A percentile compares a stretch with the other conserved stretches of the same genome.
These are phyloP conservation scores for Melikaiella ostensackeni DNA, from an alignment of 2,888 invertebrate genomes.

Conservation along the genomic window DNA sequence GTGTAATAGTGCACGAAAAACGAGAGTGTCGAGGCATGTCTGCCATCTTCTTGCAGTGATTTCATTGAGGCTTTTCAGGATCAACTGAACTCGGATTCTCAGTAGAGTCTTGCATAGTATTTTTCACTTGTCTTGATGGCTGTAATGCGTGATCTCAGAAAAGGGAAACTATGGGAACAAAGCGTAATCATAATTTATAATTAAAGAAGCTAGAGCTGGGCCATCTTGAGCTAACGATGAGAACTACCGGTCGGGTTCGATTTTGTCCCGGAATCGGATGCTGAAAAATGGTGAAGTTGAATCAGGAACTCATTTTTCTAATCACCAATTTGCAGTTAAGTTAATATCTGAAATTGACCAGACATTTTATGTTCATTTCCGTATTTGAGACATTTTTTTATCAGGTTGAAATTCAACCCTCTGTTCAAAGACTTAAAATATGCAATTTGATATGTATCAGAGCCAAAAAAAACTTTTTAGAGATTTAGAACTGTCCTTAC, in stretches of 20 bases:
- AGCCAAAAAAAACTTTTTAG: neutral
- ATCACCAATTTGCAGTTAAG: neutral
- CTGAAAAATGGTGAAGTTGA: slow-evolving; percentile 3
- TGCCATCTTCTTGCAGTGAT: slow-evolving; percentile 8
- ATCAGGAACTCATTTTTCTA: slow-evolving; percentile 17
- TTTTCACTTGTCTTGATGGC: neutral
- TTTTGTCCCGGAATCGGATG: slow-evolving; percentile 6
- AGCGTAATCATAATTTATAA: slow-evolving; percentile 38
- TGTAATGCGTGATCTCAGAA: slow-evolving; percentile 4
- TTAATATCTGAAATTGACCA: neutral
- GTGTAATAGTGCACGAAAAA: slow-evolving; percentile 16
- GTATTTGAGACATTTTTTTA: neutral
- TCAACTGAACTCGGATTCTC: slow-evolving; percentile 6
- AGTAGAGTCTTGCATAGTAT: neutral
- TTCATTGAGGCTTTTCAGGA: slow-evolving; percentile 13
- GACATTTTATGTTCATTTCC: neutral
- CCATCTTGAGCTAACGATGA: slow-evolving; percentile 32
- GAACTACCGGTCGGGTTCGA: slow-evolving; percentile 35
- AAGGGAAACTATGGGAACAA: slow-evolving; percentile 45
- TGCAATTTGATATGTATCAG: no score
- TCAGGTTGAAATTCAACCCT: no score
- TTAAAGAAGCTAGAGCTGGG: slow-evolving; percentile 21
- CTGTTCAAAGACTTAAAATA: no score
- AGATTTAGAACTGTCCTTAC: no score
- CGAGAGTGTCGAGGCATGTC: slow-evolving; percentile 10